Evolutionary conservation across 2,797 vertebrate genomes (phyloP), one percentile per base, ranked within the genome.

Genomic region (Serranus cabrilla): DNA sequence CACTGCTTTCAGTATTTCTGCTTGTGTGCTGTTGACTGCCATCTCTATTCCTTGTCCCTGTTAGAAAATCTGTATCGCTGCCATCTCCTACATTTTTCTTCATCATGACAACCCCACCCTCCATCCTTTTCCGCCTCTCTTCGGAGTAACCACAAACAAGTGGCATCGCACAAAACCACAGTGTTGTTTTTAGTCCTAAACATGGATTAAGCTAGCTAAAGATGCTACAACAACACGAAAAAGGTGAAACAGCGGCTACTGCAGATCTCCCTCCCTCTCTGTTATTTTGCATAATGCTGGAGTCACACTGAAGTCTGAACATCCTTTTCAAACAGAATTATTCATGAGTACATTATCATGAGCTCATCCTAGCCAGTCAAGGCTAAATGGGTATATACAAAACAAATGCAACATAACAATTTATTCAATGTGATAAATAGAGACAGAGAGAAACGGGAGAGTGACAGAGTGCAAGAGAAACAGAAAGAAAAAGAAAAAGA

Each of bases 301-400:
- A 55, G 45, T 43, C 47, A 23, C 1, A 1, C 45, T 27, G 21
- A 75, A 54, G 55, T 50, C 66, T 50, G 21, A 80, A 65, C 20
- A n/a, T 74, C 34, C 46, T 54, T 56, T 51, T 71, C 68, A 70
- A 9, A 67, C 6, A 0, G 68, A 76, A 80, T 81, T 47, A 76
- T 72, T 84, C 27, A 83, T 65, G 50, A 64, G 45, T 45, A 49
- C 27, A 67, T 62, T 8, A 18, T 52, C 39, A 62, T 39, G 21
- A 17, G 14, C 54, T 51, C 1, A 0, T 60, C 40, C 43, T 13
- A 58, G 13, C 31, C 27, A 37, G 16, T 42, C 31, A 10, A 46
- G 39, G 56, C 11, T 57, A 40, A 60, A 67, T 42, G 20, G 9
- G 0, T 50, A 20, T 16, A 43, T 43, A 23, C 16, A 34, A 17